These are phyloP conservation scores for Ahaetulla prasina DNA, from an alignment of 2,113 vertebrate species.

Conservation along the genomic window DNA sequence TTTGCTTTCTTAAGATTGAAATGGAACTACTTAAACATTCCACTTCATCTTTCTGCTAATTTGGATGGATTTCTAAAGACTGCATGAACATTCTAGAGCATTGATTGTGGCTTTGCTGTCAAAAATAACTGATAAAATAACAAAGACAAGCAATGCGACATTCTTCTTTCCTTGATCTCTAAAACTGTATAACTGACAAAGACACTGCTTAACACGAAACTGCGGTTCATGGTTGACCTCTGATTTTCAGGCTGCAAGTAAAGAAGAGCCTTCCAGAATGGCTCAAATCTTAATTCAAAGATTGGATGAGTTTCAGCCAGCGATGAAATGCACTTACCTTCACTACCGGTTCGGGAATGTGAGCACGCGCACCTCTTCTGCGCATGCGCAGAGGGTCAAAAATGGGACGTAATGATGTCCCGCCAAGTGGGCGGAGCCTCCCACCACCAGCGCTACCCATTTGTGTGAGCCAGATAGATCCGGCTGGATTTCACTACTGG, in stretches of 20 bases:
- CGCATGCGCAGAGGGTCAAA: too few species aligned
- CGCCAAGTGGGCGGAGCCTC: too few species aligned
- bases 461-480: too few species aligned
- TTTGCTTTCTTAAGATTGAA: constrained; percentile 8
- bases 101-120: background rate
- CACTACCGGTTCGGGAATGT: too few species aligned
- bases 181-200: background rate
- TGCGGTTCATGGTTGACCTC: background rate
- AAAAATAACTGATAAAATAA: background rate
- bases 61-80: background rate
- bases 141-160: background rate
- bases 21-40: constrained; percentile 1
- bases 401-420: too few species aligned
- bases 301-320: background rate
- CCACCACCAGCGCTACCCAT: too few species aligned
- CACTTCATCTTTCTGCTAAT: background rate
- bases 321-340: too few species aligned
- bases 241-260: background rate
- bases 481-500: too few species aligned
- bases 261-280: background rate
- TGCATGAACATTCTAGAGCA: background rate
- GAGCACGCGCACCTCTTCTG: too few species aligned
- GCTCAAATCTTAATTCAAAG: background rate
- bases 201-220: background rate
- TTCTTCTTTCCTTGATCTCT: background rate